Evolutionary conservation across 1,140 invertebrate genomes (phyloP).

Genomic region (Cyclina sinensis): DNA sequence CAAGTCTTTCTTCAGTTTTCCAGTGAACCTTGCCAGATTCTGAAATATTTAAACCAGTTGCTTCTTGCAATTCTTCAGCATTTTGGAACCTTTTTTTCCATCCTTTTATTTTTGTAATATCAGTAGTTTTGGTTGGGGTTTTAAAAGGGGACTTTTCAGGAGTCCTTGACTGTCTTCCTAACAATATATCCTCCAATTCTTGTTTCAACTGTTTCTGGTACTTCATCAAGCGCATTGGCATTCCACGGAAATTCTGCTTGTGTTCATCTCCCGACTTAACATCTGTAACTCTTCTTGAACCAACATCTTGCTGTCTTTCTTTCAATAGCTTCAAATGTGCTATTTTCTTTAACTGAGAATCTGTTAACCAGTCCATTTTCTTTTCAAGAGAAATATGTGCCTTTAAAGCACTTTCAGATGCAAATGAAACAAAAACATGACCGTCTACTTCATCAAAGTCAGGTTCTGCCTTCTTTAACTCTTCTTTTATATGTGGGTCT

Average conservation of each 20-base stretch:
- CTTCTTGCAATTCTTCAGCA: slow-evolving; percentile 60
- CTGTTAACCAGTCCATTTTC: slow-evolving; percentile 76
- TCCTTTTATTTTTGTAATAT: slow-evolving; percentile 83
- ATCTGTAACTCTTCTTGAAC: slow-evolving; percentile 70
- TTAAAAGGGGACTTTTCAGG: slow-evolving; percentile 43
- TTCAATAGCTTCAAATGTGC: slow-evolving; percentile 62
- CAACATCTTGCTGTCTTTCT: slow-evolving; percentile 66
- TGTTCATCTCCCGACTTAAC: slow-evolving; percentile 68
- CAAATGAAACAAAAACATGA: slow-evolving; percentile 82
- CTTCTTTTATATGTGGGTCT: slow-evolving; percentile 34
- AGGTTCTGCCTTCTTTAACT: slow-evolving; percentile 75
- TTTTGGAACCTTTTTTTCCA: slow-evolving; percentile 80
- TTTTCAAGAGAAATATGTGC: slow-evolving; percentile 81
- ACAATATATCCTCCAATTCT: slow-evolving; percentile 72
- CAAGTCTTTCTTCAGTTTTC: slow-evolving; percentile 76
- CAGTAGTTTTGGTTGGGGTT: slow-evolving; percentile 77
- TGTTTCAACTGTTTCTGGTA: slow-evolving; percentile 79
- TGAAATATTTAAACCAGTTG: slow-evolving; percentile 62
- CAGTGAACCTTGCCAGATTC: slow-evolving; percentile 78
- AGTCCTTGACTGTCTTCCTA: slow-evolving; percentile 60
- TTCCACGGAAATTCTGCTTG: slow-evolving; percentile 78
- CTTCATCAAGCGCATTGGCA: slow-evolving; percentile 80
- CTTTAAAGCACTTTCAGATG: slow-evolving; percentile 76
- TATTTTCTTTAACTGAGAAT: slow-evolving; percentile 58
- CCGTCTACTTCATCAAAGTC: slow-evolving; percentile 84